phyloP scores from a whole-genome alignment of 1,140 invertebrate species.

The Leptinotarsa undecemlineata region DNA sequence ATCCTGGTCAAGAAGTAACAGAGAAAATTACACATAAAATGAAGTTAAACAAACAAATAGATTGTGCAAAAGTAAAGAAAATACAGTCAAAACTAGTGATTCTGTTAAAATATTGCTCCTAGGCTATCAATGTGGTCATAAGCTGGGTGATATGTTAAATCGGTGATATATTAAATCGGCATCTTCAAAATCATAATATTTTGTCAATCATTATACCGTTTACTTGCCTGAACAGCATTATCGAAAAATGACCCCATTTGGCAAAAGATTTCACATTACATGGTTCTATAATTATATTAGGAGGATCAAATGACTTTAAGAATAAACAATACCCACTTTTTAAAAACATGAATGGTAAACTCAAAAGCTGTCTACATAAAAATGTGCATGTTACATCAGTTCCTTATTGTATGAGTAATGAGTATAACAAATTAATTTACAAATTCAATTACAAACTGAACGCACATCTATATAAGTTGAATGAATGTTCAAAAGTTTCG shows the following conservation, averaged over 20 bases:
- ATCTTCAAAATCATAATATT: neutral
- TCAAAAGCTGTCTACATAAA: neutral
- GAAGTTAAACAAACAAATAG: no score
- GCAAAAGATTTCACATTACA: neutral
- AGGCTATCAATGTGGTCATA: neutral
- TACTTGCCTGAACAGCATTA: no score
- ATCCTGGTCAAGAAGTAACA: no score
- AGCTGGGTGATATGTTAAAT: neutral
- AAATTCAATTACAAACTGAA: slow-evolving; percentile 10
- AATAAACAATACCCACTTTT: slow-evolving; percentile 11
- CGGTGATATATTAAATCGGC: slow-evolving; percentile 1
- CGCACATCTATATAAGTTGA: neutral
- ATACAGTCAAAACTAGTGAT: neutral
- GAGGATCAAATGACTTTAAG: neutral
- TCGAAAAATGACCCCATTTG: no score
- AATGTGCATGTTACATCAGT: neutral
- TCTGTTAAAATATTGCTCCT: neutral
- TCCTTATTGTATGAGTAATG: no score
- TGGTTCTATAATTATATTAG: neutral
- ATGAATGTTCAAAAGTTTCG: neutral
- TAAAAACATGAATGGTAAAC: neutral
- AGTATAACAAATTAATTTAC: slow-evolving; percentile 4
- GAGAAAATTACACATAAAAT: no score
- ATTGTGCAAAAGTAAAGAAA: neutral
- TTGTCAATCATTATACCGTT: neutral